These are phyloP conservation scores for Triplophysa tibetana DNA, from an alignment of 2,113 vertebrate genomes.

Conservation along the genomic window DNA sequence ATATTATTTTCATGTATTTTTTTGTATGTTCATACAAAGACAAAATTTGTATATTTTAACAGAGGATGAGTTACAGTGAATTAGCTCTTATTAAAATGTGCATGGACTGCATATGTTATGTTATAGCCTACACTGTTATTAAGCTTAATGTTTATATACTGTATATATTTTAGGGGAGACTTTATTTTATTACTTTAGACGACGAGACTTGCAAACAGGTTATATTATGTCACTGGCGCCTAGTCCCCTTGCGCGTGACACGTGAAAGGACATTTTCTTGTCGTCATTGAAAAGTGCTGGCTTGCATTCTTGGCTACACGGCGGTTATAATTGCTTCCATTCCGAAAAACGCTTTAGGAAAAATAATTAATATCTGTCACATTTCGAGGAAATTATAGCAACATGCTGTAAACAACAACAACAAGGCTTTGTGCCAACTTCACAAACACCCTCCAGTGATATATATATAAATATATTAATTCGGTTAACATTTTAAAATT, in stretches of 20 bases:
- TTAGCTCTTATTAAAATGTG: too few relatives aligned
- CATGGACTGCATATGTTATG: too few relatives aligned
- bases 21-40: background rate
- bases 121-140: too few relatives aligned
- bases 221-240: background rate
- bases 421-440: constrained; percentile 39
- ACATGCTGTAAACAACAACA: constrained; percentile 60
- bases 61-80: background rate
- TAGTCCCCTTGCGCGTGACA: constrained; percentile 10
- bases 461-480: background rate
- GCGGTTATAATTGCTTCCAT: constrained; percentile 33
- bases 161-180: too few relatives aligned
- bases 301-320: constrained; percentile 39
- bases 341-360: constrained; percentile 44
- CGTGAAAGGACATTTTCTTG: constrained; percentile 30
- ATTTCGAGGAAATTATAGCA: constrained; percentile 65
- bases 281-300: constrained; percentile 61
- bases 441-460: constrained; percentile 13
- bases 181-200: background rate
- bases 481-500: background rate
- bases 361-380: constrained; percentile 71
- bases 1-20: background rate
- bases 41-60: background rate
- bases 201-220: background rate
- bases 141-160: too few relatives aligned